Evolutionary conservation across 1,140 invertebrate genomes (phyloP).

Genomic region (Dendrolimus punctatus): DNA sequence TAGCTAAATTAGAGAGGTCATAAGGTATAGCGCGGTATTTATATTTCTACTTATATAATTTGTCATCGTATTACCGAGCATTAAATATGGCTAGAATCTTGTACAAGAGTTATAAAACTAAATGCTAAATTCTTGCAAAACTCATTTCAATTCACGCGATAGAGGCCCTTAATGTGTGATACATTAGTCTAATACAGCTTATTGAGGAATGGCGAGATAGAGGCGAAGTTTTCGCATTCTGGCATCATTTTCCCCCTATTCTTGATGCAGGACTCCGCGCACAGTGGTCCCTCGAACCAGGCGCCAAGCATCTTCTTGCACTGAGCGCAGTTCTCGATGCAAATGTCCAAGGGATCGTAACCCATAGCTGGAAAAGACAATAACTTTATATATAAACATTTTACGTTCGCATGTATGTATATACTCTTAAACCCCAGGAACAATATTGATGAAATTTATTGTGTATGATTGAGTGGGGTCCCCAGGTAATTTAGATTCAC

Average conservation of each 20-base stretch:
- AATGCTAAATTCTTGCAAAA: neutral
- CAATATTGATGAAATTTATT: no score
- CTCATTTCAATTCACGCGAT: neutral
- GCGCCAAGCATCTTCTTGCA: slow-evolving; percentile 89
- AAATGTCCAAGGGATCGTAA: slow-evolving; percentile 73
- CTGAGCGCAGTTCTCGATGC: slow-evolving; percentile 89
- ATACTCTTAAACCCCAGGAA: neutral
- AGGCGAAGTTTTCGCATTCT: slow-evolving; percentile 85
- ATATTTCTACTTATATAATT: no score
- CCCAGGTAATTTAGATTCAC: no score
- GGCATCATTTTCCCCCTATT: slow-evolving; percentile 87
- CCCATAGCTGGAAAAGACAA: slow-evolving; percentile 37
- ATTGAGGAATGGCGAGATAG: slow-evolving; percentile 86
- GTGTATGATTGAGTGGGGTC: no score
- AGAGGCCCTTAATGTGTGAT: neutral
- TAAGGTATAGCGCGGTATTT: no score
- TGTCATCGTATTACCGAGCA: no score
- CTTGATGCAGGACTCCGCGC: slow-evolving; percentile 86
- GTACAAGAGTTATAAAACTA: no score
- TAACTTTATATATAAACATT: neutral
- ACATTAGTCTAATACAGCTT: slow-evolving; percentile 55
- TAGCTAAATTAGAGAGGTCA: no score
- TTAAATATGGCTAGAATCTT: no score
- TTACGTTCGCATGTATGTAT: neutral
- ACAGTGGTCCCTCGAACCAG: slow-evolving; percentile 87